Evolutionary conservation across 2,797 vertebrate genomes (phyloP).

Genomic region (Artibeus lituratus): DNA sequence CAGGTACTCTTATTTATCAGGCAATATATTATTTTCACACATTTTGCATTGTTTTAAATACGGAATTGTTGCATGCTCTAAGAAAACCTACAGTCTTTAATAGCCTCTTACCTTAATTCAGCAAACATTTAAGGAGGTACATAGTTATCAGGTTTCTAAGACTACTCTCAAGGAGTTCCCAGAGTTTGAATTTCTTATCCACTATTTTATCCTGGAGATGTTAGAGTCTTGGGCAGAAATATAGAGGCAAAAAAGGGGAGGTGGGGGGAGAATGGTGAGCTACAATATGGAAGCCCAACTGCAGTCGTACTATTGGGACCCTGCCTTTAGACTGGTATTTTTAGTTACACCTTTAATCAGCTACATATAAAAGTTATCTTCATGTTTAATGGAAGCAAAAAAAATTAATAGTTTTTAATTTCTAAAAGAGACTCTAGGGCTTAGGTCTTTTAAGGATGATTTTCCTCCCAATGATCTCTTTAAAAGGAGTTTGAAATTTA

Average conservation of each 20-base stretch:
- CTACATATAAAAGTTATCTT: not conserved
- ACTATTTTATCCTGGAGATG: slow-evolving; percentile 39
- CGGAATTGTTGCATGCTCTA: not conserved
- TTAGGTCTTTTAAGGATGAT: not conserved
- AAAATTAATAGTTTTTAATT: slow-evolving; percentile 23
- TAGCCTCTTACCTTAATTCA: not conserved
- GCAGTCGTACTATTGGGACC: not conserved
- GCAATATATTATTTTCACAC: not conserved
- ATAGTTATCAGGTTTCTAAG: not conserved
- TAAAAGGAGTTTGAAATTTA: slow-evolving; percentile 47
- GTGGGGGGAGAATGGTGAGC: not conserved
- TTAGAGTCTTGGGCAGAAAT: not conserved
- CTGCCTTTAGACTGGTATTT: not conserved
- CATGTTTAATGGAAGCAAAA: not conserved
- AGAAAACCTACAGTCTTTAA: not conserved
- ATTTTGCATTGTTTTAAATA: slow-evolving; percentile 4
- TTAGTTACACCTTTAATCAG: not conserved
- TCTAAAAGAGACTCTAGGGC: slow-evolving; percentile 8
- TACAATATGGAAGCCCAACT: not conserved
- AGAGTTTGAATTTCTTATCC: slow-evolving; percentile 21
- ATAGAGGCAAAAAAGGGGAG: not conserved
- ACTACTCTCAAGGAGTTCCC: not conserved
- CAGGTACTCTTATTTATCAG: not conserved
- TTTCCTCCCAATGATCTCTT: not conserved
- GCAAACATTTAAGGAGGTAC: not conserved